Base-by-base conservation (phyloP, 92 coral and sea anemone genomes). In the Paragorgia papillata region DNA sequence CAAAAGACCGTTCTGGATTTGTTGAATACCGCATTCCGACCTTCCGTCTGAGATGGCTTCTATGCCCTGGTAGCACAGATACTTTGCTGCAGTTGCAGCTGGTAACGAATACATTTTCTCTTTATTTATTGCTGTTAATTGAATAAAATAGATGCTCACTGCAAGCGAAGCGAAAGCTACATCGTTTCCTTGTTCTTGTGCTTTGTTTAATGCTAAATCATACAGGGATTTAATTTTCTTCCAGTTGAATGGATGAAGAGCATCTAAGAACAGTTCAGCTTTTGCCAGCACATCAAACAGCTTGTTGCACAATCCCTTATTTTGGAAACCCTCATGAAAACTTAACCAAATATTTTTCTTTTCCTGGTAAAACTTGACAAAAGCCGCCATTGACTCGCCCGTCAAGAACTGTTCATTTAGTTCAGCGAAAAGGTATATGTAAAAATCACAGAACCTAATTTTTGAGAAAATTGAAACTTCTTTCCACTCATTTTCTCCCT, bases 11-110 rank as follows among this genome's bases (percentile, higher is more conserved):
- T 31, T 41, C 26, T 62, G 28, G 3, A 62, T 31, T 0, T 13
- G 21, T 32, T 62, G 43, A 28, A 41, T 19, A 37, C 69, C 85
- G 21, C 18, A 9, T 13, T 60, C 54, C 13, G 66, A 32, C 50
- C 63, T 18, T 0, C 43, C 65, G 19, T 13, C 20, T 57, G 33
- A 44, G 34, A 80, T 22, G 0, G 41, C 61, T 21, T 26, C 9
- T 39, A 80, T 70, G 3, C 85, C 80, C 7, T 35, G 20, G 55
- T 80, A 80, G 53, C 85, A 80, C 49, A 57, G n/a, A 37, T 0
- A 37, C 29, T 71, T 80, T 53, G 59, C 85, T 60, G 70, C 28
- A 27, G 56, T 51, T 21, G 10, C 9, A 9, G 0, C 5, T 2
- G 85, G 56, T 12, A 15, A 3, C 0, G 50, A 29, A 0, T 29